These are phyloP conservation scores for Venturia canescens DNA, from an alignment of 1,140 invertebrate genomes.

Conservation along the genomic window DNA sequence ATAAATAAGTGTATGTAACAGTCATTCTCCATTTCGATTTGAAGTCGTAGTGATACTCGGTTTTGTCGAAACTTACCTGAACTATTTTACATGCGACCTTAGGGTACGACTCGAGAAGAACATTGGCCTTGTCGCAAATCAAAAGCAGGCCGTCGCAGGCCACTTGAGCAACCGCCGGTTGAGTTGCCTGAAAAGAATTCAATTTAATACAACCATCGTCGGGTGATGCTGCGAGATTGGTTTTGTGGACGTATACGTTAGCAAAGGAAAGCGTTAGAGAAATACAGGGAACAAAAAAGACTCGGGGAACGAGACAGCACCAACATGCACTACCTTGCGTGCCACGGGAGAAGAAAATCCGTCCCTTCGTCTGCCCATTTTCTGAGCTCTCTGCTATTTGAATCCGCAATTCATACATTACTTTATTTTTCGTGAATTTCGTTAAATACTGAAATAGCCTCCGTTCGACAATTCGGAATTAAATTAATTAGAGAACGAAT, in stretches of 20 bases:
- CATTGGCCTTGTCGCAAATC: conserved; percentile 87
- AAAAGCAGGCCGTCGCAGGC: conserved; percentile 90
- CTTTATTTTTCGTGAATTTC: neutral
- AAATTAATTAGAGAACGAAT: no score
- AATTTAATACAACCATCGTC: neutral
- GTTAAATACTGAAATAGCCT: neutral
- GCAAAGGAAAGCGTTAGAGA: neutral
- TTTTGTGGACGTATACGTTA: no score
- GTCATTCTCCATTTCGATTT: neutral
- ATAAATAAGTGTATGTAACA: conserved; percentile 47
- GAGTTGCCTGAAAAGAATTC: conserved; percentile 84
- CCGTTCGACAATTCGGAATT: no score
- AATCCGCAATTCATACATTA: conserved; percentile 39
- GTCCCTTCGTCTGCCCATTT: conserved; percentile 52
- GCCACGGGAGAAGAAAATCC: conserved; percentile 48
- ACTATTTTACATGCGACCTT: conserved; percentile 87
- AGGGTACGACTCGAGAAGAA: conserved; percentile 86
- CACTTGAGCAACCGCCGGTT: conserved; percentile 90
- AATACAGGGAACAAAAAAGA: neutral
- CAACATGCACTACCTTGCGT: conserved; percentile 50
- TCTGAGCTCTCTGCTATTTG: conserved; percentile 53
- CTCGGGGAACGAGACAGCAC: conserved; percentile 35
- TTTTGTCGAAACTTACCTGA: conserved; percentile 77
- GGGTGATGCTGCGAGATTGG: no score
- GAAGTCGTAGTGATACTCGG: neutral